A percentile compares a stretch with the other conserved stretches of the same genome.
Conservation (phyloP, 2,888 invertebrate genomes). For the Diplazon laetatorius region DNA sequence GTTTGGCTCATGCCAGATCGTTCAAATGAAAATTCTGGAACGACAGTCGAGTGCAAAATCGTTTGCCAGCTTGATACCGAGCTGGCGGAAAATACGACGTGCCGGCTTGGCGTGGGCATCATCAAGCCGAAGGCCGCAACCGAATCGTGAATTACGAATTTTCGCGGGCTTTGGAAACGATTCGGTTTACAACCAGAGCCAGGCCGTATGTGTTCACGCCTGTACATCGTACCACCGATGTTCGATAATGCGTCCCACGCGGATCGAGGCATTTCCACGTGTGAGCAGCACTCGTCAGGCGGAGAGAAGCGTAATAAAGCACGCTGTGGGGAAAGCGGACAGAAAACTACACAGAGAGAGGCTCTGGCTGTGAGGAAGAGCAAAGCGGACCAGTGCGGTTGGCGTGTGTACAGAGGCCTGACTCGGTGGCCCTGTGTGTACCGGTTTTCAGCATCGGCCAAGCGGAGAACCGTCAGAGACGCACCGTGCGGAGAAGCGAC, state of each 20-base stretch:
- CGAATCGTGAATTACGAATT: too few species aligned
- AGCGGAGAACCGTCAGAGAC: not conserved
- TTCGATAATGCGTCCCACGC: slow-evolving; percentile 25
- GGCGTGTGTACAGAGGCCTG: slow-evolving; percentile 13
- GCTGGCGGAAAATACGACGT: too few species aligned
- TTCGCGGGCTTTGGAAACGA: too few species aligned
- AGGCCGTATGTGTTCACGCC: too few species aligned
- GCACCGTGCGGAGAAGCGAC: not conserved
- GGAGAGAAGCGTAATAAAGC: not conserved
- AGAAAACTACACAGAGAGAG: not conserved
- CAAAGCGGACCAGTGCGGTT: not conserved
- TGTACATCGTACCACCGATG: not conserved
- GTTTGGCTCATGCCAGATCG: too few species aligned
- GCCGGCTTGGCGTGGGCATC: too few species aligned
- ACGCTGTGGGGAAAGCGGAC: too few species aligned
- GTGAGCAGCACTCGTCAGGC: slow-evolving; percentile 8
- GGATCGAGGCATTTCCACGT: slow-evolving; percentile 16
- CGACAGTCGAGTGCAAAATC: too few species aligned
- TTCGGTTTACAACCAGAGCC: too few species aligned
- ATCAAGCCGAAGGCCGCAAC: too few species aligned
- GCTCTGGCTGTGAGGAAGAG: not conserved
- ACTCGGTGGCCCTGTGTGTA: slow-evolving; percentile 43
- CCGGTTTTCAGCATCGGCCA: slow-evolving; percentile 54
- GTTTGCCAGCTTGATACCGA: too few species aligned
- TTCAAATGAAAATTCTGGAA: too few species aligned